Base-by-base conservation (phyloP, 1,140 invertebrate genomes). In the Cotesia typhae region DNA sequence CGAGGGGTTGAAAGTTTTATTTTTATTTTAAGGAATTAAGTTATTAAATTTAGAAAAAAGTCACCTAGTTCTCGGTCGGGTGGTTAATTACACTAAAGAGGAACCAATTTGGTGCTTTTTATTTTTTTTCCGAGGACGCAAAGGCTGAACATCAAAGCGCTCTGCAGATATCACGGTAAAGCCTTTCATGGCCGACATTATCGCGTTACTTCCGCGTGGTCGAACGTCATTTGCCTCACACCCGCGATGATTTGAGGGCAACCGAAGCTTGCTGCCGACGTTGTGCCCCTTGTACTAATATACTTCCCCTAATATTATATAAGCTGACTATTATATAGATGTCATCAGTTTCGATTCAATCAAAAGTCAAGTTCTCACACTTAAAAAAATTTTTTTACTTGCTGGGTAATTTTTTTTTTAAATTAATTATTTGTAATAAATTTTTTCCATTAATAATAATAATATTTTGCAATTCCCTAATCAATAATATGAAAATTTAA, bases 181-280 rank as follows among this genome's bases (percentile, higher is more conserved):
- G 80, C 75, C 76, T 82, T 83, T 81, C 79, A 82, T 81, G 80
- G 78, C 74, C 77, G 72, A 74, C 77, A 85, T 85, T 85, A 84
- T 82, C 83, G 80, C 80, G 73, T 85, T 84, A 84, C 80, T 83
- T 84, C 79, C 78, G 76, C 79, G 77, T 82, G 81, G 78, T 65
- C 77, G 79, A 75, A 75, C 78, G 74, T 83, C 82, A 83, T 85
- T 84, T 80, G 75, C 78, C 79, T 81, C 80, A 81, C 79, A 82
- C 81, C 75, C 74, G 65, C 76, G 79, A 84, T 84, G 83, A 84
- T 84, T 84, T 84, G 80, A 84, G 83, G 83, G 81, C 82, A 84
- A 84, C 80, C 80, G 75, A 83, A 47, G 41, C 41, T 77, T 60
- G 80, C 74, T 67, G n/a, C 14, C 73, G 61, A 77, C 70, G 57